Conservation (phyloP, 2,113 vertebrate species). For the Passer montanus region DNA sequence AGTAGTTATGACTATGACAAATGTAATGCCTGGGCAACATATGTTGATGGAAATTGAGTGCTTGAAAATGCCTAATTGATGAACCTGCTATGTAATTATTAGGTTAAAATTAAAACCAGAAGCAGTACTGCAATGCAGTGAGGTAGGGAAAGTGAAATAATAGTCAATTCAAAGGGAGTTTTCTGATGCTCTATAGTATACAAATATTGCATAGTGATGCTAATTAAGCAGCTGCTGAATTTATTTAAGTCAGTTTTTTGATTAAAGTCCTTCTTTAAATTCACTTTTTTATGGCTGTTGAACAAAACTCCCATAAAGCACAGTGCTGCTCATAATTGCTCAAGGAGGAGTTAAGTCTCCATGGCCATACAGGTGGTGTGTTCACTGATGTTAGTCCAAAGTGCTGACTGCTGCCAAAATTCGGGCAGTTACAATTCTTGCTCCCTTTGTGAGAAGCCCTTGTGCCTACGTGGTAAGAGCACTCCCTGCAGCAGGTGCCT, state of each 20-base stretch:
- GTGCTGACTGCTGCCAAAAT: not conserved
- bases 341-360: not conserved
- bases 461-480: not conserved
- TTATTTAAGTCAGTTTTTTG: not conserved
- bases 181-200: not conserved
- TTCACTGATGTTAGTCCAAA: not conserved
- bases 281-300: not conserved
- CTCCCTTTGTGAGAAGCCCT: not conserved
- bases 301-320: not conserved
- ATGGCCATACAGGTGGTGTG: not conserved
- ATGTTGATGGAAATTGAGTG: not conserved
- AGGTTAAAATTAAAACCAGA: not conserved
- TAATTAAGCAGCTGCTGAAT: not conserved
- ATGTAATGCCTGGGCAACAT: not conserved
- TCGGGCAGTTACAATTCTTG: not conserved
- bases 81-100: not conserved
- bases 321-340: not conserved
- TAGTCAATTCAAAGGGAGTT: not conserved
- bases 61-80: not conserved
- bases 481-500: not conserved
- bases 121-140: not conserved
- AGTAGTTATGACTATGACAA: not conserved
- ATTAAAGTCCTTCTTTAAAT: not conserved
- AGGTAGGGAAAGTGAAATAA: not conserved
- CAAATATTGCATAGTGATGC: not conserved